Base-by-base conservation (phyloP, 2,888 invertebrate species). In the Oscheius sp. region DNA sequence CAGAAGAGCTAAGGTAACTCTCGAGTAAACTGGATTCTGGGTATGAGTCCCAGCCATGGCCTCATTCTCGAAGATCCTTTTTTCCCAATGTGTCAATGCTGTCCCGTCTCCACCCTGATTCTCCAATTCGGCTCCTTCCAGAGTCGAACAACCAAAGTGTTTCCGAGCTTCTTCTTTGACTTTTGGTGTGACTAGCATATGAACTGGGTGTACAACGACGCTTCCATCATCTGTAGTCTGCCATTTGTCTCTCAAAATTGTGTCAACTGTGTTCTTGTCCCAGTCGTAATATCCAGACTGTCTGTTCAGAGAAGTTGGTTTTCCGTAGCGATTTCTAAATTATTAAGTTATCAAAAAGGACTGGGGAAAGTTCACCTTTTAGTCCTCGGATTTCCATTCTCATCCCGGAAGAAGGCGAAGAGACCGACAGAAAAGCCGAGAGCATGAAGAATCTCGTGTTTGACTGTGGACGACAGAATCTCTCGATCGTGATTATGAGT, bases 11-110 rank as follows among this genome's bases (percentile, higher is more conserved):
- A 99, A 92, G 0, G 97, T 96, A 72, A 99, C 93, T 32, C 96
- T 92, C 0, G 96, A 96, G 90, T 97, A 97, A 0, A 96, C 95
- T 0, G 97, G 96, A 91, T 96, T 96, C 90, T 97, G 97, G 0
- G 98, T 98, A 90, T 98, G 98, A 0, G 96, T 97, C 1, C 97
- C 98, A 0, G 98, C 98, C 98, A 99, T 99, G 0, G 97, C 97
- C 91, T 99, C 98, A 90, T 97, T 97, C 95, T 99, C 99, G 90
- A 98, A 96, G 1, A 98, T 93, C 72, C 99, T 91, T 89, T 99
- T 99, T 90, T 99, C 99, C 98, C 98, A 99, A 89, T 99, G 99
- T 0, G 98, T 98, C 59, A 97, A 91, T 0, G 95, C 94, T 0
- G 99, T 99, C 0, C 99, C 99, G 83, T 97, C 96, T 21, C 95